These are phyloP conservation scores for Pseudonaja textilis DNA, from an alignment of 2,113 vertebrate genomes.

Conservation along the genomic window DNA sequence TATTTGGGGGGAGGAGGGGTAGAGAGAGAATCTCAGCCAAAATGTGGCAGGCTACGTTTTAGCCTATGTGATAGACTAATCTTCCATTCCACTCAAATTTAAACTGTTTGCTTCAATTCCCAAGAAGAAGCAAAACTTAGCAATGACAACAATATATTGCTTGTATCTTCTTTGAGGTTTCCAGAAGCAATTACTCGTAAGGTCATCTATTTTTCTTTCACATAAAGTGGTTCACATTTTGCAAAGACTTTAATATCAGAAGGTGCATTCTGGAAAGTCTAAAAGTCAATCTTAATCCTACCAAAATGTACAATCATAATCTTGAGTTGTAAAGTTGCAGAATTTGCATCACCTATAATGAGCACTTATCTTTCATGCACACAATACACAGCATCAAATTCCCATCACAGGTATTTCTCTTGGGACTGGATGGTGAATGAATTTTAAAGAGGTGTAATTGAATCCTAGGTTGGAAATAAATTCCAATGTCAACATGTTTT, in stretches of 20 bases:
- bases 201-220: constrained; percentile 11
- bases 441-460: constrained; percentile 19
- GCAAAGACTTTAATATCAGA: neutral
- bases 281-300: constrained; percentile 25
- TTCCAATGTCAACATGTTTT: constrained; percentile 24
- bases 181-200: constrained; percentile 15
- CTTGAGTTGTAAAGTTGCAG: constrained; percentile 2
- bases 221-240: constrained; percentile 33
- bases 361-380: neutral
- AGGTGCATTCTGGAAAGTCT: constrained; percentile 20
- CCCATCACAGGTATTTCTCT: constrained; percentile 23
- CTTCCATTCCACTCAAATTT: neutral
- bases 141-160: constrained; percentile 6
- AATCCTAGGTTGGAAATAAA: neutral
- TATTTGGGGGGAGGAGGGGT: neutral
- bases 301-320: constrained; percentile 1
- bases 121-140: constrained; percentile 24
- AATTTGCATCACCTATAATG: neutral
- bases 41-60: neutral
- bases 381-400: constrained; percentile 17
- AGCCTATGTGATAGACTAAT: neutral
- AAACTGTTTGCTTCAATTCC: neutral
- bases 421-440: neutral
- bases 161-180: neutral
- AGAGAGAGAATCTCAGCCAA: neutral